phyloP scores from a whole-genome alignment of 2,797 vertebrate species.

The Argya squamiceps region DNA sequence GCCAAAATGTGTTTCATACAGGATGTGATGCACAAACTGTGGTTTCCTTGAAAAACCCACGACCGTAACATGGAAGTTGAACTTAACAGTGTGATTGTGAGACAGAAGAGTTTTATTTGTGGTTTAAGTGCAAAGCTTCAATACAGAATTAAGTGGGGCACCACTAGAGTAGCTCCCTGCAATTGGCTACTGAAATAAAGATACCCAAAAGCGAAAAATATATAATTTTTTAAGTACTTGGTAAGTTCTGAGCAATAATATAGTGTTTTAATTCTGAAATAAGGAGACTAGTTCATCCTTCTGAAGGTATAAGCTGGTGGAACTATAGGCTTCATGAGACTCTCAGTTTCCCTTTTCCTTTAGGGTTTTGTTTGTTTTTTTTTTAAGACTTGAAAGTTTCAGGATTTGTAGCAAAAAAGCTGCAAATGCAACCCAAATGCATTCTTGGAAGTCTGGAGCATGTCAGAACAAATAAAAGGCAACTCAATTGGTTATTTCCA shows the following conservation, averaged over 20 bases:
- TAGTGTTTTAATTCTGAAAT: not conserved
- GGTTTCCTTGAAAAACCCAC: not conserved
- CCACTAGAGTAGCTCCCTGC: not conserved
- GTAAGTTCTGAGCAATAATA: not conserved
- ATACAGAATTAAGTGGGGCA: not conserved
- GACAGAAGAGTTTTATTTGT: not conserved
- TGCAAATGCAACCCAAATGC: not conserved
- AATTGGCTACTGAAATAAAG: not conserved
- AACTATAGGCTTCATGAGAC: not conserved
- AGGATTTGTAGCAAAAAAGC: not conserved
- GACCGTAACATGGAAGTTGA: not conserved
- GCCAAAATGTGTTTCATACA: not conserved
- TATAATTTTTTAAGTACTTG: not conserved
- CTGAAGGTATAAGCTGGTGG: not conserved
- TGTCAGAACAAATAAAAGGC: constrained; percentile 6
- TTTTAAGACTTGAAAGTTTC: not conserved
- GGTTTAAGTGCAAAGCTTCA: not conserved
- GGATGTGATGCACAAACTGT: not conserved
- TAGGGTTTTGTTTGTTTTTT: too few relatives aligned
- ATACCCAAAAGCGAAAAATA: not conserved
- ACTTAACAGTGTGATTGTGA: not conserved
- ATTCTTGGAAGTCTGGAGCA: not conserved
- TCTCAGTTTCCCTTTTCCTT: not conserved
- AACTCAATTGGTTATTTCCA: not conserved
- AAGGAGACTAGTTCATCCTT: not conserved